Conservation (phyloP, 2,888 invertebrate species). For the Synanthedon vespiformis region DNA sequence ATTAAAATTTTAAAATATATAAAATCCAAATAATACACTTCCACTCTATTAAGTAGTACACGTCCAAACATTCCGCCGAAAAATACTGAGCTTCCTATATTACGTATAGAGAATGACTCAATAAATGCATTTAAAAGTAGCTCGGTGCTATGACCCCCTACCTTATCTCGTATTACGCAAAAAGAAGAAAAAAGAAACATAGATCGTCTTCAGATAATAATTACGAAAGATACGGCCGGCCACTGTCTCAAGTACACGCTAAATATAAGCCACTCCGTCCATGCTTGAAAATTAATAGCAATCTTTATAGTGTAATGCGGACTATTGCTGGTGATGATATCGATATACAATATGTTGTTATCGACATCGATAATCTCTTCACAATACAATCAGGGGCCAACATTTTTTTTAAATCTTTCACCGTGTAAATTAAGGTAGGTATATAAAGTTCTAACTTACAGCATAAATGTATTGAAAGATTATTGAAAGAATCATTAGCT, state of each 20-base stretch:
- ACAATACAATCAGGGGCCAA: background rate
- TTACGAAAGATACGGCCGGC: constrained; percentile 42
- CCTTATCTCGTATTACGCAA: constrained; percentile 23
- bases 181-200: constrained; percentile 33
- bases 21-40: no score
- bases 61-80: no score
- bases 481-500: no score
- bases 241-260: constrained; percentile 41
- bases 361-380: constrained; percentile 38
- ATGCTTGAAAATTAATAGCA: constrained; percentile 63
- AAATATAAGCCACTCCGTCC: constrained; percentile 43
- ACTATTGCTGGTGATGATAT: constrained; percentile 49
- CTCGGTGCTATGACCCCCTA: constrained; percentile 41
- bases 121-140: no score
- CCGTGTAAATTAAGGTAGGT: no score
- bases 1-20: no score
- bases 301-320: constrained; percentile 61
- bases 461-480: no score
- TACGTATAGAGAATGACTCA: no score
- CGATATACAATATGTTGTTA: constrained; percentile 18
- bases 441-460: no score
- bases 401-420: no score
- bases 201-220: constrained; percentile 52
- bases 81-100: no score
- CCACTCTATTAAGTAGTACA: no score